phyloP scores from a whole-genome alignment of 2,113 vertebrate species.

The Vicugna pacos region DNA sequence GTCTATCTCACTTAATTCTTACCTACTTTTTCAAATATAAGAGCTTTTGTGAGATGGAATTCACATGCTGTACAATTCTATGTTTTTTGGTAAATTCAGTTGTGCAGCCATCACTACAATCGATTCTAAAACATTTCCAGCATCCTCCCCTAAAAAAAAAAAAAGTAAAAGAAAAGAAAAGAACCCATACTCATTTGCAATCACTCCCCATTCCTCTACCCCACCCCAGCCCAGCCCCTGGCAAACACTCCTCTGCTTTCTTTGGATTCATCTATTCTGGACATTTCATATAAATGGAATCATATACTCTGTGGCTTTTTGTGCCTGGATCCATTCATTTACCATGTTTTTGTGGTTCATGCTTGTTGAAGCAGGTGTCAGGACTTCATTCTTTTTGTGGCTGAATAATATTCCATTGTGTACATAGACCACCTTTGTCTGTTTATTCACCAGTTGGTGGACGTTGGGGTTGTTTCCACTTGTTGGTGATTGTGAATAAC shows the following conservation, averaged over 20 bases:
- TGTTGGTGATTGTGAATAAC: background rate
- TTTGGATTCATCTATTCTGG: rapidly evolving
- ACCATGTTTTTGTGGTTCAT: rapidly evolving
- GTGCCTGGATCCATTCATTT: background rate
- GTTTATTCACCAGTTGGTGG: rapidly evolving
- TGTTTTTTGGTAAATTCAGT: background rate
- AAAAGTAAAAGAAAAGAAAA: no score
- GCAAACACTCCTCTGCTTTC: background rate
- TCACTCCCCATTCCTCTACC: background rate
- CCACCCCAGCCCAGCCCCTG: background rate
- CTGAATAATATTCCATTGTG: rapidly evolving
- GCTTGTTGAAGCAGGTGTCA: rapidly evolving
- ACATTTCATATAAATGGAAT: rapidly evolving
- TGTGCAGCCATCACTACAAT: rapidly evolving
- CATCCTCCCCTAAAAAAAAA: rapidly evolving
- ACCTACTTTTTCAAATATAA: rapidly evolving
- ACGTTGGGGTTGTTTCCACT: rapidly evolving
- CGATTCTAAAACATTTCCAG: background rate
- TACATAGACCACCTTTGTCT: rapidly evolving
- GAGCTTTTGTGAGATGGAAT: background rate
- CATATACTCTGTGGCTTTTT: rapidly evolving
- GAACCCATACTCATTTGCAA: rapidly evolving
- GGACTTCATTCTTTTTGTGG: rapidly evolving
- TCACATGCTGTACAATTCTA: background rate
- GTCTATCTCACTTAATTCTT: background rate